Percentiles rank a stretch among this genome's conserved stretches.
Conservation (phyloP, 2,113 vertebrate species). For the Aptenodytes patagonicus region DNA sequence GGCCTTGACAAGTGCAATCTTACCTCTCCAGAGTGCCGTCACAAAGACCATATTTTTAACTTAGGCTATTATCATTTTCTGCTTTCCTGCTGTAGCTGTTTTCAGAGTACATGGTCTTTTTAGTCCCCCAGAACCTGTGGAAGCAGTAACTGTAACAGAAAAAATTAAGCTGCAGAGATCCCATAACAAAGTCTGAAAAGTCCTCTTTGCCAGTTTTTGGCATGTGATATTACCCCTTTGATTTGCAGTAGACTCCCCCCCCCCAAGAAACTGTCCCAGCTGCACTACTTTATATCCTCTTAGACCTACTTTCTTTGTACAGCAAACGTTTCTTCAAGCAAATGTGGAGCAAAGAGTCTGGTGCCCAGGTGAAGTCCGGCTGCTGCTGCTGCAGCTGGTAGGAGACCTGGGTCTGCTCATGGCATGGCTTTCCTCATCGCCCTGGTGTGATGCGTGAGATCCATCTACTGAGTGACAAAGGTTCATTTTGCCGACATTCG, state of each 20-base stretch:
- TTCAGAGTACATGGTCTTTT: neutral
- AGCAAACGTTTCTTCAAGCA: neutral
- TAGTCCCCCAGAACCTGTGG: neutral
- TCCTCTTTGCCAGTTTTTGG: neutral
- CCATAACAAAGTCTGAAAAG: neutral
- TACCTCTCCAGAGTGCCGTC: neutral
- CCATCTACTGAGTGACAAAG: neutral
- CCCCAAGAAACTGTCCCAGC: neutral
- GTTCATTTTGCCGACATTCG: neutral
- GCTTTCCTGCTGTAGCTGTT: neutral
- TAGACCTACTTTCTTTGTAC: neutral
- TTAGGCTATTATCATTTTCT: neutral
- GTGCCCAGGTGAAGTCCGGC: neutral
- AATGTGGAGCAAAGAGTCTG: neutral
- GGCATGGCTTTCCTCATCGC: neutral
- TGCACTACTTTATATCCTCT: neutral
- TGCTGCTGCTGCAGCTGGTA: neutral
- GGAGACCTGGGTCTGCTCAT: neutral
- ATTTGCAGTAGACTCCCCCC: neutral
- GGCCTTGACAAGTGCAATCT: neutral
- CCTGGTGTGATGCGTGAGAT: neutral
- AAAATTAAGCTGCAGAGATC: neutral
- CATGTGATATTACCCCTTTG: neutral
- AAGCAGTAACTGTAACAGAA: neutral
- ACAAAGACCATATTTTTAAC: neutral